Percentiles rank a stretch among this genome's conserved stretches.
Evolutionary conservation across 2,888 invertebrate species (phyloP).

Genomic region (Drosophila austrosaltans): DNA sequence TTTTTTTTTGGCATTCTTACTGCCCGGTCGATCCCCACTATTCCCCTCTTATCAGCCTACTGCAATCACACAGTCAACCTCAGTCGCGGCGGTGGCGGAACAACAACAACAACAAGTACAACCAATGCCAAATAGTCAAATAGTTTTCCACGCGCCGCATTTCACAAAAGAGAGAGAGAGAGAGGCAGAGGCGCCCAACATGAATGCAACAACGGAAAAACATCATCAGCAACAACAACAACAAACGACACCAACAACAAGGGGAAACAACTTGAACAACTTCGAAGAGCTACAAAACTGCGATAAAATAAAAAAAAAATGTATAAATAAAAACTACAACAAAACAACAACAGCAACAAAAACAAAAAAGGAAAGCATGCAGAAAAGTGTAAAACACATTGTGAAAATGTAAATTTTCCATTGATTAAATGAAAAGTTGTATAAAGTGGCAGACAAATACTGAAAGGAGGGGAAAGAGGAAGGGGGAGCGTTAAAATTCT

Average conservation of each 20-base stretch:
- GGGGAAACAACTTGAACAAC: constrained; percentile 19
- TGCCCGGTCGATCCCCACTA: constrained; percentile 28
- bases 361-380: constrained; percentile 33
- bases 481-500: constrained; percentile 21
- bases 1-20: constrained; percentile 50
- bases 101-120: constrained; percentile 18
- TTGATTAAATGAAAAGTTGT: constrained; percentile 64
- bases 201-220: constrained; percentile 15
- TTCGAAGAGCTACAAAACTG: constrained; percentile 27
- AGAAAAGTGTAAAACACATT: constrained; percentile 76
- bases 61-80: constrained; percentile 73
- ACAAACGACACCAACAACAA: constrained; percentile 12
- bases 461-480: neutral
- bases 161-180: constrained; percentile 38
- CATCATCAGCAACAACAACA: constrained; percentile 7
- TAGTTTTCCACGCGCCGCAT: constrained; percentile 62
- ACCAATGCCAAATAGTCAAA: constrained; percentile 69
- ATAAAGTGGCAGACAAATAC: neutral
- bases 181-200: constrained; percentile 16
- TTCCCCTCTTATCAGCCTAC: constrained; percentile 23
- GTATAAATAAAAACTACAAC: neutral
- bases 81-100: constrained; percentile 56
- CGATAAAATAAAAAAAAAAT: constrained; percentile 10
- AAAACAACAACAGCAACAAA: constrained; percentile 7
- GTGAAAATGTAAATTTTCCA: constrained; percentile 67